Evolutionary conservation across 2,888 invertebrate genomes (phyloP), one percentile per base, ranked within the genome.

Genomic region (Melieria omissa): DNA sequence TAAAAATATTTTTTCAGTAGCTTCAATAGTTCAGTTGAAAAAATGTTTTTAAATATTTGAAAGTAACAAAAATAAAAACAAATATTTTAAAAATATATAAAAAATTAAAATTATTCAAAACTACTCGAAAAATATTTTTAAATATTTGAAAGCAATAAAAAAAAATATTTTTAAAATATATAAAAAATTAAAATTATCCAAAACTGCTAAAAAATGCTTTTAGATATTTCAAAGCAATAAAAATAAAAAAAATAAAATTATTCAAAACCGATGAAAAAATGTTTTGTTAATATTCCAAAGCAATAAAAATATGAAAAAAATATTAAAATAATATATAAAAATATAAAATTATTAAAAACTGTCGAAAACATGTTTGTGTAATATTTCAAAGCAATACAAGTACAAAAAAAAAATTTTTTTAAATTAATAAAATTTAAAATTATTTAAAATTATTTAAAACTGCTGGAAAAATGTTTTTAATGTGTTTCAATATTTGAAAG

Each of bases 241-340:
- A n/a, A n/a, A n/a, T n/a, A n/a, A n/a, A n/a, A n/a, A n/a, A n/a
- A n/a, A n/a, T n/a, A n/a, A n/a, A n/a, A n/a, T n/a, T n/a, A n/a
- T n/a, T n/a, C n/a, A n/a, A n/a, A n/a, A n/a, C n/a, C n/a, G n/a
- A n/a, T n/a, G n/a, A n/a, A 29, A 29, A 29, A 1, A 29, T 29
- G 29, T 29, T 29, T 29, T 16, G 4, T 29, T 3, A 29, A 29
- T 29, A 52, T n/a, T n/a, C 7, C 4, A 52, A 6, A 52, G 12
- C 12, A 52, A 52, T n/a, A n/a, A 52, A 52, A 52, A 52, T 52
- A 52, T 6, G 7, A 52, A 1, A 52, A 52, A 6, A n/a, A 52
- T n/a, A 52, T n/a, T 52, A 52, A 52, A 52, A 52, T 5, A 52
- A 52, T n/a, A 52, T 52, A 52, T n/a, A 52, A 52, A n/a, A 52